Evolutionary conservation across 37 sponge, comb jelly and placozoan species (phyloP), one percentile per base, ranked within the genome.

Genomic region (Bolinopsis microptera): DNA sequence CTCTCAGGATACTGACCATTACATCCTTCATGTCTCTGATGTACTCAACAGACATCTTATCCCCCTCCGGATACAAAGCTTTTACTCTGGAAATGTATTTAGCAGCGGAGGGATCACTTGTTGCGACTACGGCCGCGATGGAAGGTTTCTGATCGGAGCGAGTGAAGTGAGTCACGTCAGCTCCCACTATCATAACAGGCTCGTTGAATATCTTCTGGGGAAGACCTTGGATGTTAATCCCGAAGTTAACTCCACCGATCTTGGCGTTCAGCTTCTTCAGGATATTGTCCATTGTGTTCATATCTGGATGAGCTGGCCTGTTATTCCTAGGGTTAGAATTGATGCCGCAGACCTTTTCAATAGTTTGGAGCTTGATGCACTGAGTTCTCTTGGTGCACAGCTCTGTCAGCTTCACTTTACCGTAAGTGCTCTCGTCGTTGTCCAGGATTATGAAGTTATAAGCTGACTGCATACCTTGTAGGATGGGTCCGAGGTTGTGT

Each of bases 101-200:
- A 9, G 33, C 92, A 69, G 92, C 69, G 25, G 48, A 8, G 5
- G 68, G 68, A 40, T 92, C 36, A 31, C 32, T 9, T 26, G 92
- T 41, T 2, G 36, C 92, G 0, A 92, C 92, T 1, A 92, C 69
- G 21, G 92, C 48, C 16, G 92, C 92, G 23, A 92, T 92, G 33
- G 92, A 92, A 23, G 92, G 92, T 38, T 92, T 92, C 39, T 22
- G 1, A 21, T 92, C 68, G 23, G 30, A 32, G 8, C 92, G 68
- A 3, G 69, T 69, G 23, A 67, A 69, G 68, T 92, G 92, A 33
- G 92, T 69, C 36, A 92, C 92, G 68, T 80, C 82, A 80, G 82
- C 82, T 80, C 82, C 82, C 1, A 80, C 38, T 36, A 80, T 80
- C 38, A 80, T 80, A 8, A 35, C 38, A 28, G 82, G 82, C 3